Percentiles rank a stretch among this genome's conserved stretches.
phyloP scores from a whole-genome alignment of 2,888 invertebrate genomes.

The Camponotus fellah region DNA sequence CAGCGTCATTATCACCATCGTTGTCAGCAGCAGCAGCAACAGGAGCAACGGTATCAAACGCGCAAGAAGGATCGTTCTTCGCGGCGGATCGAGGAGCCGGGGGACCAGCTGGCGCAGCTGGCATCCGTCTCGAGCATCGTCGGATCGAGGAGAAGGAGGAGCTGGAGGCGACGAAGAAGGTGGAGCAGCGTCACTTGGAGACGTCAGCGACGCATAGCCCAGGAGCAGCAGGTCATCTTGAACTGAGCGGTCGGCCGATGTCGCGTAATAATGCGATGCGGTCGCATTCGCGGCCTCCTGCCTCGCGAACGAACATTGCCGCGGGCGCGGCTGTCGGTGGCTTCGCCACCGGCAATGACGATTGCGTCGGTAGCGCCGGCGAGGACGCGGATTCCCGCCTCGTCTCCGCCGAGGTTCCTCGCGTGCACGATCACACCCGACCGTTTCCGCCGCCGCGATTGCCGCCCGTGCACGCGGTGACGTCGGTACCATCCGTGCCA shows the following conservation, averaged over 20 bases:
- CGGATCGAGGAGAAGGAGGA: slow-evolving; percentile 70
- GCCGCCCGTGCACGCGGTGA: slow-evolving; percentile 63
- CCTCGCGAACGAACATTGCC: slow-evolving; percentile 56
- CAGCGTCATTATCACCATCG: slow-evolving; percentile 70
- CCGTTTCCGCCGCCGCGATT: slow-evolving; percentile 83
- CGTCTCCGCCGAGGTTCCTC: slow-evolving; percentile 54
- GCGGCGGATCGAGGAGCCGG: slow-evolving; percentile 61
- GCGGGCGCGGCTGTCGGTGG: slow-evolving; percentile 1
- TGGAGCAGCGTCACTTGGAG: slow-evolving; percentile 69
- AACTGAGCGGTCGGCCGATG: slow-evolving; percentile 82
- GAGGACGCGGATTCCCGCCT: slow-evolving; percentile 86
- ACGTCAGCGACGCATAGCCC: slow-evolving; percentile 88
- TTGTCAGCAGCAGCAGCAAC: slow-evolving; percentile 65
- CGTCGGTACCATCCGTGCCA: slow-evolving; percentile 48
- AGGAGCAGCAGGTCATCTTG: slow-evolving; percentile 84
- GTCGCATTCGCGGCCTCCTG: slow-evolving; percentile 81
- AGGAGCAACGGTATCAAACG: slow-evolving; percentile 52
- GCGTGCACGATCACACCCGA: slow-evolving; percentile 82
- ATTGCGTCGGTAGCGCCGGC: slow-evolving; percentile 84
- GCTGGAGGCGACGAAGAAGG: slow-evolving; percentile 77
- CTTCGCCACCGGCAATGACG: slow-evolving; percentile 82
- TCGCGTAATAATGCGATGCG: slow-evolving; percentile 80
- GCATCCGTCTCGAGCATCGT: slow-evolving; percentile 64
- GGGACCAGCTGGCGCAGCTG: slow-evolving; percentile 46
- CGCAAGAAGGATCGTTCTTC: slow-evolving; percentile 55